Evolutionary conservation across 2,888 invertebrate species (phyloP).

Genomic region (Nebria brevicollis): DNA sequence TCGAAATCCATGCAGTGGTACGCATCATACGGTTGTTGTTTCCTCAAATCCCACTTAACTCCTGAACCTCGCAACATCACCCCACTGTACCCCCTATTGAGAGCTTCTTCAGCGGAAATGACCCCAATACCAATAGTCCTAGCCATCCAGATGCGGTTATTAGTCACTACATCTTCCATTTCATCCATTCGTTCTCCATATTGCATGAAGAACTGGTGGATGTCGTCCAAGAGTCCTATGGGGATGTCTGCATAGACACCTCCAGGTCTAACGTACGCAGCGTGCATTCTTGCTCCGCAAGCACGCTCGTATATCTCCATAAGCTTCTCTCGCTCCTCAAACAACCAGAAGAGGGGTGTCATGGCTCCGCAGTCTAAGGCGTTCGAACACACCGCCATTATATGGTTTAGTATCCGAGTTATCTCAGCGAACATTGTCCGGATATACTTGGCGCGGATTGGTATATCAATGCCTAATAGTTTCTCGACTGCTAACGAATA

Average conservation of each 20-base stretch:
- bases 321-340: slow-evolving; percentile 88
- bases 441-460: slow-evolving; percentile 82
- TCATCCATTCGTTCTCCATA: slow-evolving; percentile 83
- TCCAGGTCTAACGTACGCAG: slow-evolving; percentile 83
- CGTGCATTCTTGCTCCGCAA: slow-evolving; percentile 86
- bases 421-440: slow-evolving; percentile 80
- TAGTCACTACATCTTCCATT: slow-evolving; percentile 81
- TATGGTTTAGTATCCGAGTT: slow-evolving; percentile 82
- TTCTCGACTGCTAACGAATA: slow-evolving; percentile 86
- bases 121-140: slow-evolving; percentile 74
- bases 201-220: slow-evolving; percentile 75
- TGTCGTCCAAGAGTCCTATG: slow-evolving; percentile 73
- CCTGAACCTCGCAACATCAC: slow-evolving; percentile 84
- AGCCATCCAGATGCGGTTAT: slow-evolving; percentile 78
- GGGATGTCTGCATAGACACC: slow-evolving; percentile 73
- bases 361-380: slow-evolving; percentile 86
- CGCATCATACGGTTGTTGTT: slow-evolving; percentile 84
- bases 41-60: slow-evolving; percentile 88
- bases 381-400: slow-evolving; percentile 78
- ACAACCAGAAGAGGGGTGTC: slow-evolving; percentile 91
- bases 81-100: slow-evolving; percentile 77
- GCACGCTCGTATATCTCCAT: slow-evolving; percentile 87
- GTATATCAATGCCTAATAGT: slow-evolving; percentile 80
- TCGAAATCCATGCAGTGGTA: slow-evolving; percentile 87
- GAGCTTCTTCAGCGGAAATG: slow-evolving; percentile 78